phyloP scores from a whole-genome alignment of 2,888 invertebrate species.

The Drosophila macrospina region DNA sequence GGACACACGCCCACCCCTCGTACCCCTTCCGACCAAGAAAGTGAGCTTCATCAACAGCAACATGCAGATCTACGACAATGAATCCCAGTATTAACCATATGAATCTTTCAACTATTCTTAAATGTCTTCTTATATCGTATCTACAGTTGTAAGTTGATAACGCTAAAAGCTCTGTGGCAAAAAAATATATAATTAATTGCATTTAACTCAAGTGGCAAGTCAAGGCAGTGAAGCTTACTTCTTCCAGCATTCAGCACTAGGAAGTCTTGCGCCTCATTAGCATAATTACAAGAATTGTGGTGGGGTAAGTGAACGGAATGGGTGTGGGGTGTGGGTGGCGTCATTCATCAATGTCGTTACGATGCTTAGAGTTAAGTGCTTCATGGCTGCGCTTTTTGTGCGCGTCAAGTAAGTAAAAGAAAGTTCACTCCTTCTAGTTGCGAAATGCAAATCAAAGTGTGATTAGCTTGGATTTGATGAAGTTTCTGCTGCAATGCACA shows the following conservation, averaged over 20 bases:
- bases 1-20: slow-evolving; percentile 46
- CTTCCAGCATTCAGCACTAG: slow-evolving; percentile 54
- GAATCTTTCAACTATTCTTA: not conserved
- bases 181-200: slow-evolving; percentile 76
- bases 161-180: slow-evolving; percentile 44
- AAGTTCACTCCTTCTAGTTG: slow-evolving; percentile 50
- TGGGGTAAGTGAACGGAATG: slow-evolving; percentile 1
- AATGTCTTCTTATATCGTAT: not conserved
- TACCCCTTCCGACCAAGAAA: slow-evolving; percentile 31
- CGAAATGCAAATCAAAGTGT: slow-evolving; percentile 79
- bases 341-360: slow-evolving; percentile 74
- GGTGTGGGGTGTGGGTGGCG: slow-evolving; percentile 15
- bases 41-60: slow-evolving; percentile 62
- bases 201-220: slow-evolving; percentile 63
- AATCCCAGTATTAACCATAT: slow-evolving; percentile 18
- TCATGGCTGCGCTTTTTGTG: slow-evolving; percentile 64
- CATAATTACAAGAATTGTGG: slow-evolving; percentile 71
- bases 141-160: slow-evolving; percentile 19
- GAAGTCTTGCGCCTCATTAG: slow-evolving; percentile 67
- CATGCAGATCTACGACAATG: slow-evolving; percentile 73
- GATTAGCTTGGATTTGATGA: slow-evolving; percentile 78
- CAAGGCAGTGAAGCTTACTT: slow-evolving; percentile 61
- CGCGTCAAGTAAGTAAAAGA: slow-evolving; percentile 25
- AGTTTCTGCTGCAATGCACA: slow-evolving; percentile 74
- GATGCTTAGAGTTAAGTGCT: slow-evolving; percentile 70